These are phyloP conservation scores for Phrynocephalus guinanensis DNA, from an alignment of 2,797 vertebrate genomes.

Conservation along the genomic window DNA sequence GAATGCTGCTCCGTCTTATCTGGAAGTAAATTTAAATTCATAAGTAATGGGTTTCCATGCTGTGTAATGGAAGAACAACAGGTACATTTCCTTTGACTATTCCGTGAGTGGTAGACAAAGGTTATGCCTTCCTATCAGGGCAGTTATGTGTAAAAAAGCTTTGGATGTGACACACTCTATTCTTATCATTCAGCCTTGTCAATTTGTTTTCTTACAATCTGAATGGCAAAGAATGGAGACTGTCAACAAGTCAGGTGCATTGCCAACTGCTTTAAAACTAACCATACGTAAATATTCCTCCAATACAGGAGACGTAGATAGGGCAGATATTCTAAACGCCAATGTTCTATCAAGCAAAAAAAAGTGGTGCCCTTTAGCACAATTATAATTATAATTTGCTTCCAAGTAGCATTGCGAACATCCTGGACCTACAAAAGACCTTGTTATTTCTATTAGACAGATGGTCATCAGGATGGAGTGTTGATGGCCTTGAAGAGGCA, in stretches of 20 bases:
- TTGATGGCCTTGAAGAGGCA: no score
- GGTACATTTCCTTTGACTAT: neutral
- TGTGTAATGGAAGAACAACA: conserved; percentile 16
- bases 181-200: neutral
- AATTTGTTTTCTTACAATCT: conserved; percentile 14
- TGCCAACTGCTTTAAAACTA: conserved; percentile 8
- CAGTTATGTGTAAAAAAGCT: neutral
- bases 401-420: neutral
- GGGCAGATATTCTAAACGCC: neutral
- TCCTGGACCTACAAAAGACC: neutral
- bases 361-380: neutral
- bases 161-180: neutral
- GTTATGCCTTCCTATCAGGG: neutral
- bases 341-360: neutral
- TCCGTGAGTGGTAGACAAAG: neutral
- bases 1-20: neutral
- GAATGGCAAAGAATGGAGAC: neutral
- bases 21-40: neutral
- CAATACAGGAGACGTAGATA: neutral
- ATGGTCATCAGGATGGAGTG: no score
- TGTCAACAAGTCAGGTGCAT: neutral
- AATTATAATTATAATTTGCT: neutral
- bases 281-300: neutral
- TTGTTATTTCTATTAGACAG: no score
- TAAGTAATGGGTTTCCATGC: neutral